Conservation (phyloP, 1,140 invertebrate genomes). For the Orius laevigatus region DNA sequence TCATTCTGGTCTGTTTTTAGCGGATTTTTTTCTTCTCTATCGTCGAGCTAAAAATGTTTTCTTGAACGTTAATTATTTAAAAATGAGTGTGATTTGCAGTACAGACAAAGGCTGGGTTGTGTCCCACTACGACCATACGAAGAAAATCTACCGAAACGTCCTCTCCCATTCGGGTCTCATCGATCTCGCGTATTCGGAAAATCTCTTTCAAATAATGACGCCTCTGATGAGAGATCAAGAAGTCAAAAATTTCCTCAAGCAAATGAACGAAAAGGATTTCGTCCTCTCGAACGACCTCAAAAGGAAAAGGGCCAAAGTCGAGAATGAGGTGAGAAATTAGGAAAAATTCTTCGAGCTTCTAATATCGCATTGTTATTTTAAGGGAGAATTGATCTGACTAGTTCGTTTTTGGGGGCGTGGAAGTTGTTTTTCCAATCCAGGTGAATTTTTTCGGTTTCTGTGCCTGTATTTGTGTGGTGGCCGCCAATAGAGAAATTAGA, state of each 20-base stretch:
- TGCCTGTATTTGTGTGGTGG: background rate
- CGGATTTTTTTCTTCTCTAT: too few species aligned
- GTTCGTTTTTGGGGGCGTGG: background rate
- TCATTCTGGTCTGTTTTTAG: too few species aligned
- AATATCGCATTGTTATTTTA: background rate
- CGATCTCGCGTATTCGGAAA: conserved; percentile 4
- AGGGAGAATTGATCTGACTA: background rate
- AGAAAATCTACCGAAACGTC: conserved; percentile 11
- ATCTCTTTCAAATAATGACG: conserved; percentile 14
- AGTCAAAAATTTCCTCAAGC: conserved; percentile 6
- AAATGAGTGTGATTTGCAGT: conserved; percentile 16
- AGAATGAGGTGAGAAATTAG: conserved; percentile 8
- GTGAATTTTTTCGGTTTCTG: background rate
- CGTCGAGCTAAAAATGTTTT: too few species aligned
- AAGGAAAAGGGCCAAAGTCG: conserved; percentile 1
- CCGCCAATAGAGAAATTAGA: background rate
- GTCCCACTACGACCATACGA: conserved; percentile 12
- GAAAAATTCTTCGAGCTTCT: too few species aligned
- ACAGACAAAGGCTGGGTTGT: conserved; percentile 14
- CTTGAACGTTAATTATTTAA: too few species aligned
- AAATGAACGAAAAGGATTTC: background rate
- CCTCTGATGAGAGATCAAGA: conserved; percentile 12
- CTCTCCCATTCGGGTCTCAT: conserved; percentile 2
- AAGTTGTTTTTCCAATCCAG: background rate
- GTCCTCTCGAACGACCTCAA: conserved; percentile 1